Percentiles rank a stretch among this genome's conserved stretches.
phyloP scores from a whole-genome alignment of 2,113 vertebrate species.

The Hippotragus niger region DNA sequence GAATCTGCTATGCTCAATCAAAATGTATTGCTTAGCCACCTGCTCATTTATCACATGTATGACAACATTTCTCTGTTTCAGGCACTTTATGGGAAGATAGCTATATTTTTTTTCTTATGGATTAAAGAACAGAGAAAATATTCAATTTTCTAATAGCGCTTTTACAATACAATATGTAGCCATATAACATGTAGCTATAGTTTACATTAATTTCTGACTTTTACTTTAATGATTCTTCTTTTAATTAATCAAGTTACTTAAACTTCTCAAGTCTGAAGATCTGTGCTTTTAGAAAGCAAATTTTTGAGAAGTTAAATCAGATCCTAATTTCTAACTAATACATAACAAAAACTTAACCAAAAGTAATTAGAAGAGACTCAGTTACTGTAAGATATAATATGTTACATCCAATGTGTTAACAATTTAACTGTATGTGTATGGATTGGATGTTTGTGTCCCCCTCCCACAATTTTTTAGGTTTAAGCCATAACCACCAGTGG shows the following conservation, averaged over 20 bases:
- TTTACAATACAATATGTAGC: background rate
- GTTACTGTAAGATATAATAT: background rate
- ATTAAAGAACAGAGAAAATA: conserved; percentile 29
- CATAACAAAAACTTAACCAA: background rate
- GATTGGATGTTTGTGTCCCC: background rate
- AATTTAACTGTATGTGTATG: background rate
- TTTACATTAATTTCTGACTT: background rate
- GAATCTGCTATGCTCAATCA: conserved; percentile 69
- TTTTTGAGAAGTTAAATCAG: background rate
- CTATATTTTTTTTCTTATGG: conserved; percentile 45
- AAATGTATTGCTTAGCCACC: conserved; percentile 68
- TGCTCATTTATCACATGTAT: conserved; percentile 74
- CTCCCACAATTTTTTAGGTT: background rate
- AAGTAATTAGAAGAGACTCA: background rate
- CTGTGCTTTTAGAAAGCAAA: background rate
- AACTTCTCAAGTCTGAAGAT: background rate
- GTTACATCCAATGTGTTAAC: background rate
- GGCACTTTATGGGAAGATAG: conserved; percentile 32
- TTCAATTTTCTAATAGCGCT: background rate
- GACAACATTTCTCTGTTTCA: conserved; percentile 52
- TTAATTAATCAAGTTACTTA: background rate
- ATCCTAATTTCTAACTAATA: background rate
- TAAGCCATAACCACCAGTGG: background rate
- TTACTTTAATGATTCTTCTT: background rate
- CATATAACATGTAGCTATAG: background rate